Conservation (phyloP, 2,888 invertebrate species). For the Lasioglossum calceatum region DNA sequence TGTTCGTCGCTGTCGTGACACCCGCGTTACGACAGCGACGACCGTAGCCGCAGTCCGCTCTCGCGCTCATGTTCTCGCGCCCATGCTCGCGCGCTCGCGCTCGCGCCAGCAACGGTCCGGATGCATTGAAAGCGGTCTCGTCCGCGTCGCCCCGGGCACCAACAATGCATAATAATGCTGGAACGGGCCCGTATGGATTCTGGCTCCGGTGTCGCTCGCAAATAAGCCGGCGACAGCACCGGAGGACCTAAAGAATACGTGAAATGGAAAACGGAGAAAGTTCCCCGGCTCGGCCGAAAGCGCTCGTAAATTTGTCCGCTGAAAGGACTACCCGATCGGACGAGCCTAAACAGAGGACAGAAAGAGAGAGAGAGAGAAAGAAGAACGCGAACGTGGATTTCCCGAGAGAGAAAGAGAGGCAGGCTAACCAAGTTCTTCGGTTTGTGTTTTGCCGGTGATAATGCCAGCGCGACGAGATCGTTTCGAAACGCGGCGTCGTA, state of each 20-base stretch:
- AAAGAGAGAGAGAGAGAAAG: conserved; percentile 29
- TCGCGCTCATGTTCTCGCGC: background rate
- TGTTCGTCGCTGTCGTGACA: background rate
- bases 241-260: conserved; percentile 10
- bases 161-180: conserved; percentile 65
- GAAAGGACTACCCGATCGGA: background rate
- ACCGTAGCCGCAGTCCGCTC: background rate
- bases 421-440: too few relatives aligned
- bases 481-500: background rate
- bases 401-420: conserved; percentile 5
- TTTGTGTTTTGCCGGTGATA: background rate
- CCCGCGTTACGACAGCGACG: background rate
- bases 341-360: background rate
- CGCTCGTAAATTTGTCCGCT: background rate
- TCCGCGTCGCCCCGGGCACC: conserved; percentile 50
- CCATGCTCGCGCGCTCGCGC: background rate
- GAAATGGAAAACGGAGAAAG: conserved; percentile 21
- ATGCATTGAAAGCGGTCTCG: conserved; percentile 4
- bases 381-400: conserved; percentile 8
- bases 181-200: conserved; percentile 54
- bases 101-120: background rate
- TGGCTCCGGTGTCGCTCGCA: conserved; percentile 58
- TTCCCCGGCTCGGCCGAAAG: background rate
- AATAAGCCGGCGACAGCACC: conserved; percentile 41
- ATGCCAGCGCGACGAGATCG: conserved; percentile 1